Conservation (phyloP, 1,140 invertebrate species). For the Drosophila navojoa region DNA sequence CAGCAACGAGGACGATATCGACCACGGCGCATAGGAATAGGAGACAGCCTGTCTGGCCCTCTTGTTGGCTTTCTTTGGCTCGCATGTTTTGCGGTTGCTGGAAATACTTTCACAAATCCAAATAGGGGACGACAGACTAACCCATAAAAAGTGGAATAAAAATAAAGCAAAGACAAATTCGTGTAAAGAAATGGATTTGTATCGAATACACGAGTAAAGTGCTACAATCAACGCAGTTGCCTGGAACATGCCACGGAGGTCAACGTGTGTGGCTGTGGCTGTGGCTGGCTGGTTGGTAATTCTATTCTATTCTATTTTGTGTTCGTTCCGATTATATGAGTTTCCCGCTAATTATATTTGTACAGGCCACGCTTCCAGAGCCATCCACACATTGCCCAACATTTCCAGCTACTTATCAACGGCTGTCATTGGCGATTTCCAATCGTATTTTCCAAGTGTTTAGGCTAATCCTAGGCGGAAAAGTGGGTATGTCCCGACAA, state of each 20-base stretch:
- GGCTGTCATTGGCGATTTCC: slow-evolving; percentile 28
- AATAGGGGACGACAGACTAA: slow-evolving; percentile 2
- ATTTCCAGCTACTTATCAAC: slow-evolving; percentile 43
- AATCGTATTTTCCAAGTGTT: slow-evolving; percentile 65
- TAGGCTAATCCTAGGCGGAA: slow-evolving; percentile 67
- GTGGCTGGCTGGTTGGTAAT: slow-evolving; percentile 44
- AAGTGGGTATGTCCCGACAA: slow-evolving; percentile 81
- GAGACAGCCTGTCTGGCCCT: slow-evolving; percentile 75
- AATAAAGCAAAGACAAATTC: slow-evolving; percentile 54
- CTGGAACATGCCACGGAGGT: slow-evolving; percentile 4
- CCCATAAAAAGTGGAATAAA: slow-evolving; percentile 37
- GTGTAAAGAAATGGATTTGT: slow-evolving; percentile 58
- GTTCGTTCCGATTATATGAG: slow-evolving; percentile 47
- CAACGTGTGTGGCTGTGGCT: slow-evolving; percentile 61
- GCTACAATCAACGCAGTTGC: slow-evolving; percentile 36
- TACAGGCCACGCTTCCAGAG: slow-evolving; percentile 41
- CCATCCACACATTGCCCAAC: slow-evolving; percentile 38
- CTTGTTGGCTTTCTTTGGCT: slow-evolving; percentile 63
- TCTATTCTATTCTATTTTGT: slow-evolving; percentile 35
- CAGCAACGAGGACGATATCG: not conserved
- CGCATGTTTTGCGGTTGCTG: slow-evolving; percentile 72
- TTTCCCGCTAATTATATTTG: slow-evolving; percentile 63
- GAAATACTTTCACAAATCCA: slow-evolving; percentile 61
- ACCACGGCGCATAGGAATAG: slow-evolving; percentile 36
- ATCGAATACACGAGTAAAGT: slow-evolving; percentile 39